Evolutionary conservation across 92 coral and sea anemone species (phyloP).

Genomic region (Palythoa heliodiscus): DNA sequence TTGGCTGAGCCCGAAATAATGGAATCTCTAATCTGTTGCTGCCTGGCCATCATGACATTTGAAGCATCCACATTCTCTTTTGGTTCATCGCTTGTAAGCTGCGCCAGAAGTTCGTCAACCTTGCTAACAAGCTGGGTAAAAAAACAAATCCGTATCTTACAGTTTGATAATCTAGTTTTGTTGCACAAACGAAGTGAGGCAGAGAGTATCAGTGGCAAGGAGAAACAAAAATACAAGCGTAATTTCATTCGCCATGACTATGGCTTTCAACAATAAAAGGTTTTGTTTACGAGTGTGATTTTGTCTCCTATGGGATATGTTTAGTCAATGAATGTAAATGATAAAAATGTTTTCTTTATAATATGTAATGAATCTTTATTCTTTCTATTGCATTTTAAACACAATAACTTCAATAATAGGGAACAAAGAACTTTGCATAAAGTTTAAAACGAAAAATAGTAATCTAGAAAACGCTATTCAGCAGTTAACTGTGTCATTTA

Average conservation of each 20-base stretch:
- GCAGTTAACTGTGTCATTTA: too few species aligned
- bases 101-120: conserved; percentile 79
- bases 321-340: not conserved
- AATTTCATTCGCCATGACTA: not conserved
- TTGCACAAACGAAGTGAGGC: not conserved
- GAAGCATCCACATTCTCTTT: conserved; percentile 97
- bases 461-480: not conserved
- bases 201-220: not conserved
- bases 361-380: not conserved
- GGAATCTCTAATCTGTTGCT: conserved; percentile 88
- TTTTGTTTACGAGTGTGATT: not conserved
- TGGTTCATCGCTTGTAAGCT: conserved; percentile 98
- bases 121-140: conserved; percentile 73
- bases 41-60: conserved; percentile 81
- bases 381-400: not conserved
- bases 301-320: not conserved
- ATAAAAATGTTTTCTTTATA: not conserved
- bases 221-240: not conserved
- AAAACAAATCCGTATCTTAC: not conserved
- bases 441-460: not conserved
- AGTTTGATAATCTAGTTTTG: not conserved
- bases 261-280: not conserved
- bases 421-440: not conserved
- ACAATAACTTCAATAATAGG: not conserved
- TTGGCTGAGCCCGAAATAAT: conserved; percentile 87